Base-by-base conservation (phyloP, 2,113 vertebrate genomes). In the Caretta caretta region DNA sequence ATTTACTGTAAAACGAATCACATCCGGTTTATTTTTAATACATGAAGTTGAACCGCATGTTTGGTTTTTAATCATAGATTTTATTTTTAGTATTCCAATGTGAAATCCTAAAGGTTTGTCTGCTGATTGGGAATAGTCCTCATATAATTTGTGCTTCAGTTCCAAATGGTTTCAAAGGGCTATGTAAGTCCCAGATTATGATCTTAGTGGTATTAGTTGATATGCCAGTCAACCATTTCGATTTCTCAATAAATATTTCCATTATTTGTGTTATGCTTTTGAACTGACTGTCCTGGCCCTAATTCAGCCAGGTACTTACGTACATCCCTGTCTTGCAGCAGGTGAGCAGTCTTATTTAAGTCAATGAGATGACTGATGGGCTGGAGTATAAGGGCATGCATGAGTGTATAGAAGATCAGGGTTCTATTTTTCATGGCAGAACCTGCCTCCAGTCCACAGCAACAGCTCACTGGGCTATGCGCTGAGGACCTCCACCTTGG, bases 1-100 rank as follows among this genome's bases (percentile, higher is more conserved):
- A 14, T 10, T 48, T 53, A 78, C 53, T 46, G 20, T 1, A 42
- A 38, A 56, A 10, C 80, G 76, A 91, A 80, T 94, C 49, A 35
- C 8, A 46, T 86, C 81, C 38, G 17, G 46, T 48, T 46, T 13
- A 54, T 25, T 31, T 46, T 51, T 19, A 89, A 65, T 50, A 42
- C 42, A 38, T 20, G 59, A 80, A 84, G 57, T 3, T 31, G 49
- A 3, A 0, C 2, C 48, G 6, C 3, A 2, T 8, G 4, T 50
- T 83, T 51, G 29, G 42, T 94, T 84, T 62, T n/a, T 57, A 62
- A 31, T 16, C 29, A 31, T 65, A 27, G 49, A 1, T 31, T 16
- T 0, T n/a, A 5, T 22, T 46, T 38, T 29, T 25, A 10, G 11
- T 48, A 72, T 17, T 17, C 13, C 48, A 22, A 80, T 22, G 10